These are phyloP conservation scores for Peromyscus leucopus DNA, from an alignment of 2,113 vertebrate genomes.

Conservation along the genomic window DNA sequence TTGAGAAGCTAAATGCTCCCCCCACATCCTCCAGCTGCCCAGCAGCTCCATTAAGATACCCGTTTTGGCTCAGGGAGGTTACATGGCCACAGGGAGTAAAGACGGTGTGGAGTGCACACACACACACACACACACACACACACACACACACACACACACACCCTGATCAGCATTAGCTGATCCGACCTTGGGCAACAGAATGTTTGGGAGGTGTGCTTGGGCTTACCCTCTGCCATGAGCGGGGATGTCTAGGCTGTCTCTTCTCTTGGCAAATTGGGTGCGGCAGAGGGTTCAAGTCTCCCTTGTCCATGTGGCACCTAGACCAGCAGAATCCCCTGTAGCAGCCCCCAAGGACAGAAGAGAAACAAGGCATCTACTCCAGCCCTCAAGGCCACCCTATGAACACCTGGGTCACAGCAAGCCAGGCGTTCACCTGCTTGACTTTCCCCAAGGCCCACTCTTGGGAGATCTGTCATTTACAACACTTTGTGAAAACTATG, in stretches of 20 bases:
- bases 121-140: too few relatives aligned
- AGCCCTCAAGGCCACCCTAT: neutral
- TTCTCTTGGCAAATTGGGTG: neutral
- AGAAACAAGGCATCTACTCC: accelerated
- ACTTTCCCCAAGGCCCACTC: accelerated
- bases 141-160: too few relatives aligned
- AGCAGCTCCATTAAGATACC: neutral
- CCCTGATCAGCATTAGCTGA: neutral
- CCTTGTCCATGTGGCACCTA: accelerated
- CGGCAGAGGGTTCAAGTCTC: neutral
- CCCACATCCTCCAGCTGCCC: slow-evolving; percentile 57
- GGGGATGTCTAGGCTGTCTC: neutral
- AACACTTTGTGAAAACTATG: neutral
- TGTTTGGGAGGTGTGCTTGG: neutral
- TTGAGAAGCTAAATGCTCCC: neutral
- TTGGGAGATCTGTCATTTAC: too few relatives aligned
- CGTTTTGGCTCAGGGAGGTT: accelerated
- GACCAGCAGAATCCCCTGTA: neutral
- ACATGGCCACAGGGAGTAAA: accelerated
- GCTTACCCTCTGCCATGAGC: neutral
- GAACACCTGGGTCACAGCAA: neutral
- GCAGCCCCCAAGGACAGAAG: too few relatives aligned
- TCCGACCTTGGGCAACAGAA: neutral
- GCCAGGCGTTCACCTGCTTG: neutral
- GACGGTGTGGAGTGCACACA: accelerated